Conservation (phyloP, 2,797 vertebrate species). For the Podarcis siculus region DNA sequence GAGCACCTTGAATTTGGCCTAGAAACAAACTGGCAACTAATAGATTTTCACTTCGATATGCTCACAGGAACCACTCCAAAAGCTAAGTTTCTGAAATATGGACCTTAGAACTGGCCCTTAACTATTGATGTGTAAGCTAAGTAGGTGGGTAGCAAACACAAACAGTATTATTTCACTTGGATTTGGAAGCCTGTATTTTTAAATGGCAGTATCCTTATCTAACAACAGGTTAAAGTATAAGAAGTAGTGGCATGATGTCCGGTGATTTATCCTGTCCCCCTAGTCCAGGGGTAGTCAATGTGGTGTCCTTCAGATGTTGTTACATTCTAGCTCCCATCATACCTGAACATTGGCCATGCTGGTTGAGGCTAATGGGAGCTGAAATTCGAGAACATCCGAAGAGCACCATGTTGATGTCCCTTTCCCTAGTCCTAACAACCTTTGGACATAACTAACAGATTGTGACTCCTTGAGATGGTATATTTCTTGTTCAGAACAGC, state of each 20-base stretch:
- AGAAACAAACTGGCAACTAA: too few species aligned
- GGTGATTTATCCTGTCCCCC: neutral
- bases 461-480: neutral
- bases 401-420: too few species aligned
- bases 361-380: too few species aligned
- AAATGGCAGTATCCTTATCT: neutral
- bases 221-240: neutral
- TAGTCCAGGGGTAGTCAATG: too few species aligned
- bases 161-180: too few species aligned
- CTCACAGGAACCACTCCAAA: neutral
- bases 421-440: neutral
- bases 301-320: too few species aligned
- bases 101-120: neutral
- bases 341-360: too few species aligned
- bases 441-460: neutral
- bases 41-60: neutral
- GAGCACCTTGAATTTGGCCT: too few species aligned
- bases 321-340: too few species aligned
- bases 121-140: neutral
- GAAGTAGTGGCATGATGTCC: neutral
- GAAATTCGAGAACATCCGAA: too few species aligned
- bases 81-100: neutral
- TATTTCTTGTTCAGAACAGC: slow-evolving; percentile 27
- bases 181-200: neutral
- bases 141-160: neutral